Percentiles rank a stretch among this genome's conserved stretches.
Evolutionary conservation across 2,113 vertebrate genomes (phyloP).

Genomic region (human): GRCh38 chr12:122820001-122820500

Average conservation of each 20-base stretch:
- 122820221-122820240: background rate
- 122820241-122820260: background rate
- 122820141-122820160: background rate
- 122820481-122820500: background rate
- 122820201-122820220: background rate
- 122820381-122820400: background rate
- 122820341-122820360: no score
- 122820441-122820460: no score
- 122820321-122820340: background rate
- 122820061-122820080: no score
- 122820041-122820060: no score
- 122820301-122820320: background rate
- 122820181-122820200: background rate
- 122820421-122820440: background rate
- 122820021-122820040: no score
- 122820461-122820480: background rate
- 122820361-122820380: background rate
- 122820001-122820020: no score
- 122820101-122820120: background rate
- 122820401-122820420: background rate
- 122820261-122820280: background rate
- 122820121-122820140: no score
- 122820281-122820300: background rate
- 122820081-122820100: background rate
- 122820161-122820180: no score